Conservation (phyloP, 2,888 invertebrate species). For the Drepanosiphum platanoidis region DNA sequence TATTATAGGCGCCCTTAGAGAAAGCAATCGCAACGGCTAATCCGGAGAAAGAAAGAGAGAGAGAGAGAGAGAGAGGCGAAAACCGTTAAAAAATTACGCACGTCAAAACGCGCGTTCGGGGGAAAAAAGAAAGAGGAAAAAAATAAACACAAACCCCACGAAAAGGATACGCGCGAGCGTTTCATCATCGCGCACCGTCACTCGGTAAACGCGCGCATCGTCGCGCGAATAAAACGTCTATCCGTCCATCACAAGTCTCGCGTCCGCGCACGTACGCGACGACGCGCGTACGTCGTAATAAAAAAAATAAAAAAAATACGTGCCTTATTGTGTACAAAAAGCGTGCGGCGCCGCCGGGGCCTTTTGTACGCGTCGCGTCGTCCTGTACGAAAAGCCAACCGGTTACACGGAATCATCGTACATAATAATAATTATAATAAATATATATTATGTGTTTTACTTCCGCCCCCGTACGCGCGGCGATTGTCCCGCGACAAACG, state of each 20-base stretch:
- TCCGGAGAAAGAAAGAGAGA: not conserved
- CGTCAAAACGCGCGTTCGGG: not conserved
- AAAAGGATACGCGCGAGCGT: not conserved
- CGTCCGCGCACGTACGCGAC: too few species aligned
- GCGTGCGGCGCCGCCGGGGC: too few species aligned
- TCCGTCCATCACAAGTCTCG: not conserved
- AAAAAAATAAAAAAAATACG: too few species aligned
- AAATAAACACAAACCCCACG: not conserved
- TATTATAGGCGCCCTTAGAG: too few species aligned
- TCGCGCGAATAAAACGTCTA: not conserved
- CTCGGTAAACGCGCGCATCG: not conserved
- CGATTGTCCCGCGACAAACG: constrained; percentile 6
- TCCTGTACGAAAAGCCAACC: constrained; percentile 6
- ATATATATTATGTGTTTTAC: not conserved
- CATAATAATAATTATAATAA: not conserved
- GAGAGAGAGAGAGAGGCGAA: too few species aligned
- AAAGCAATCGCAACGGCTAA: too few species aligned
- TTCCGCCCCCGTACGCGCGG: not conserved
- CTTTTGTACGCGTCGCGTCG: not conserved
- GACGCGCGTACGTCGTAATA: too few species aligned
- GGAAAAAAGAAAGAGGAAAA: too few species aligned
- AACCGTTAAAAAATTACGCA: not conserved
- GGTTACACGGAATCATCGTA: not conserved
- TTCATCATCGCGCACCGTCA: not conserved
- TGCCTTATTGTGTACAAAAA: not conserved